A percentile compares a stretch with the other conserved stretches of the same genome.
Conservation (phyloP, 2,113 vertebrate species). For the Uropsilus gracilis region DNA sequence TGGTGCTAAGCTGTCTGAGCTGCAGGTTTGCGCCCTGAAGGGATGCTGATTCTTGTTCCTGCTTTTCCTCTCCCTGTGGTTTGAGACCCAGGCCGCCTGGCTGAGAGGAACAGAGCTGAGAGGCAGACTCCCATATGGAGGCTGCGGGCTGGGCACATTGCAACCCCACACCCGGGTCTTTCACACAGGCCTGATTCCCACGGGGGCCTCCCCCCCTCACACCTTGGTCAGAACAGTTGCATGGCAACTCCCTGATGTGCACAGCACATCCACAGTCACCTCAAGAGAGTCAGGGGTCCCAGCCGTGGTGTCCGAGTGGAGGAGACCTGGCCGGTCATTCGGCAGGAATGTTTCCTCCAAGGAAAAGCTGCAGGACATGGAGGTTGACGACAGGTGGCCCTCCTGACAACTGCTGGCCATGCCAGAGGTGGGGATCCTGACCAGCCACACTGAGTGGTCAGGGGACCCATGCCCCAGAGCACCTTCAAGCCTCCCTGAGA, state of each 20-base stretch:
- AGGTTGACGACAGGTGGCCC: too few species aligned
- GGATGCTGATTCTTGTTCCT: background rate
- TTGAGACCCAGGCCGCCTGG: background rate
- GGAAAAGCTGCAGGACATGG: background rate
- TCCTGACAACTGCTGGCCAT: too few species aligned
- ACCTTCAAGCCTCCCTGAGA: background rate
- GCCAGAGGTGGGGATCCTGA: background rate
- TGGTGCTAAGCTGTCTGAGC: background rate
- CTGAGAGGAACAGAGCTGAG: background rate
- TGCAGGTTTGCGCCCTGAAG: background rate
- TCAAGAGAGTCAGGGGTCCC: background rate
- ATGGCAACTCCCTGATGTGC: background rate
- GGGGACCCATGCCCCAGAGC: background rate
- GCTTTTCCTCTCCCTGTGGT: background rate
- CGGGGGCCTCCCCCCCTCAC: background rate
- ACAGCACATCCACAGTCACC: background rate
- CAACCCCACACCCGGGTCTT: too few species aligned
- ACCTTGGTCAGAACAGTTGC: background rate
- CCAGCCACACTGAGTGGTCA: background rate
- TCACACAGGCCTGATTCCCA: background rate
- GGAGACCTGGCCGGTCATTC: background rate
- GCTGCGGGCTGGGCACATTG: background rate
- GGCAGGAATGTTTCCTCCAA: background rate
- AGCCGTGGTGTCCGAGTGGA: background rate
- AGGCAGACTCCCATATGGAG: background rate